phyloP scores from a whole-genome alignment of 1,140 invertebrate species.

The Drosophila mauritiana region DNA sequence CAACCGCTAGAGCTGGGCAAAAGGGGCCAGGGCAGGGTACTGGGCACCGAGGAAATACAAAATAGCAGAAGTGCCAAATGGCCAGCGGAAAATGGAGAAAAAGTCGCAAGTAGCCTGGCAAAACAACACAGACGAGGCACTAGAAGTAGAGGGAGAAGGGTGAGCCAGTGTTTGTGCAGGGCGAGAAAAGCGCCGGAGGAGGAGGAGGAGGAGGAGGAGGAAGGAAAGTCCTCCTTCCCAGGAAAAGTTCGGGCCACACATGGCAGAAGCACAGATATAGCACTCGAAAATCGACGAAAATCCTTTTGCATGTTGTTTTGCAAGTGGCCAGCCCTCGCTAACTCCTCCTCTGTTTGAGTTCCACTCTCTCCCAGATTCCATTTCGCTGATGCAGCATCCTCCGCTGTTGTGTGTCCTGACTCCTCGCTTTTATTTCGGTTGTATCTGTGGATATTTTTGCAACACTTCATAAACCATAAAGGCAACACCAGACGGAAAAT shows the following conservation, averaged over 20 bases:
- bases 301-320: conserved; percentile 78
- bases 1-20: conserved; percentile 1
- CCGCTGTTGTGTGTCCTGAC: conserved; percentile 30
- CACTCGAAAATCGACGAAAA: conserved; percentile 80
- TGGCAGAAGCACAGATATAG: conserved; percentile 55
- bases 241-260: conserved; percentile 53
- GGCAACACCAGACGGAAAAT: conserved; percentile 64
- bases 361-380: conserved; percentile 34
- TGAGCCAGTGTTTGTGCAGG: conserved; percentile 38
- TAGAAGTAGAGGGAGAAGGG: neutral
- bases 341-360: neutral
- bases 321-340: conserved; percentile 54
- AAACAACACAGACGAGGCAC: conserved; percentile 21
- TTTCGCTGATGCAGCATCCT: conserved; percentile 61
- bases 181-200: conserved; percentile 14
- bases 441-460: conserved; percentile 71
- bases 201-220: neutral
- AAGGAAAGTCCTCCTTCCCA: conserved; percentile 4
- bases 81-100: conserved; percentile 46
- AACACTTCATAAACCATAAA: conserved; percentile 82
- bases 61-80: conserved; percentile 73
- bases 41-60: conserved; percentile 43
- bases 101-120: conserved; percentile 52
- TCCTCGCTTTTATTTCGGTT: conserved; percentile 39
- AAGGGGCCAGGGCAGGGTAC: too few relatives aligned